Percentiles rank a stretch among this genome's conserved stretches.
Conservation (phyloP, 2,888 invertebrate genomes). For the Lysandra bellargus region DNA sequence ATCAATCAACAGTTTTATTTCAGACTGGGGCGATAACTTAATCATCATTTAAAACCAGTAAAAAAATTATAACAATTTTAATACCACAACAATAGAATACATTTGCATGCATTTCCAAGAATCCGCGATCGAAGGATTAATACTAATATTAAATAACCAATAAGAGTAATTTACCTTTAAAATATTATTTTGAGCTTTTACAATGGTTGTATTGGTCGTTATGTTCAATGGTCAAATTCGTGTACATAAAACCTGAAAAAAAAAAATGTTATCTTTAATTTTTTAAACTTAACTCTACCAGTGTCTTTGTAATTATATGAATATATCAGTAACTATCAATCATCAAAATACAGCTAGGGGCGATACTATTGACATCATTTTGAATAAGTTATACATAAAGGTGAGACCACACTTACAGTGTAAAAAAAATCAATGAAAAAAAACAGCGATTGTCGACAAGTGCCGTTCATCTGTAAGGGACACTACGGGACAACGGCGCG, state of each 20-base stretch:
- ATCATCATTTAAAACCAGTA: slow-evolving; percentile 37
- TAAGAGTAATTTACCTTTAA: background rate
- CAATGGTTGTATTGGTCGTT: background rate
- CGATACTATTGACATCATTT: slow-evolving; percentile 45
- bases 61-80: no score
- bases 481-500: no score
- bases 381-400: no score
- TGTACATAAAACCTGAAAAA: background rate
- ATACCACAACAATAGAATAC: no score
- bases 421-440: no score
- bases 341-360: slow-evolving; percentile 49
- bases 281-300: background rate
- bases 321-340: slow-evolving; percentile 44
- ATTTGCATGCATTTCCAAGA: no score
- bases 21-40: slow-evolving; percentile 40
- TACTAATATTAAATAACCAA: no score
- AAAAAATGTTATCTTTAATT: background rate
- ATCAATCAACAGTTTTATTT: slow-evolving; percentile 38
- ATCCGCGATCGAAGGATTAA: no score
- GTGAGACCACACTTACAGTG: no score
- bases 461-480: no score
- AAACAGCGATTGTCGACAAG: no score
- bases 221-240: background rate
- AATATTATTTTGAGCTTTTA: no score
- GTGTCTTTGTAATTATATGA: slow-evolving; percentile 6